phyloP scores from a whole-genome alignment of 1,140 invertebrate species.

The Nephila pilipes region DNA sequence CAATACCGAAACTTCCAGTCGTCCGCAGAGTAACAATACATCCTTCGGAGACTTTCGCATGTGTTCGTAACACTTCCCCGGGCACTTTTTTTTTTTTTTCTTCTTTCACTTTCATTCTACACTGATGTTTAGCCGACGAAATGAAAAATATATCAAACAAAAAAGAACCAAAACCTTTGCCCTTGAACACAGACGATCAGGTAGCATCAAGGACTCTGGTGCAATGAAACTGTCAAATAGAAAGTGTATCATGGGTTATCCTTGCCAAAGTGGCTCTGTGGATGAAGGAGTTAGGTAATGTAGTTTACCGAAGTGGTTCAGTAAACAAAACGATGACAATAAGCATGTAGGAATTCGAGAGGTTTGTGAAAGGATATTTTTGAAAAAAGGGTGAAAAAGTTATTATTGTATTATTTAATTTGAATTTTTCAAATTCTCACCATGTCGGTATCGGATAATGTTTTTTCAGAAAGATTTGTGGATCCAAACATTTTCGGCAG shows the following conservation, averaged over 20 bases:
- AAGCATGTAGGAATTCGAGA: background rate
- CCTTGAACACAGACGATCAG: background rate
- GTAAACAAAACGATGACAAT: background rate
- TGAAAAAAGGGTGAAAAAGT: too few relatives aligned
- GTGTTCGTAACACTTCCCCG: background rate
- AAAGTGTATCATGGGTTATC: background rate
- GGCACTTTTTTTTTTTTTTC: background rate
- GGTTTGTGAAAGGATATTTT: too few relatives aligned
- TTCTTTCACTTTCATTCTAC: background rate
- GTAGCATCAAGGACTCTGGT: background rate
- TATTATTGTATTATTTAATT: background rate
- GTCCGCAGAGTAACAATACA: background rate
- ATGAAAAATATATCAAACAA: background rate
- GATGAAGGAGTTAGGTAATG: background rate
- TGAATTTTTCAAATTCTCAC: background rate
- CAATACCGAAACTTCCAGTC: background rate
- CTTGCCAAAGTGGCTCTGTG: background rate
- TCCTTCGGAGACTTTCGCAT: background rate
- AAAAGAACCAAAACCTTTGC: background rate
- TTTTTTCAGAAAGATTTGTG: constrained; percentile 7
- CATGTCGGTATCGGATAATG: background rate
- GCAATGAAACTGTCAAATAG: background rate
- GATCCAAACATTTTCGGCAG: background rate
- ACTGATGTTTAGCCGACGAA: background rate
- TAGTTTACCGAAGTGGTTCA: background rate